phyloP scores from a whole-genome alignment of 2,797 vertebrate species.

The Nyctibius grandis region DNA sequence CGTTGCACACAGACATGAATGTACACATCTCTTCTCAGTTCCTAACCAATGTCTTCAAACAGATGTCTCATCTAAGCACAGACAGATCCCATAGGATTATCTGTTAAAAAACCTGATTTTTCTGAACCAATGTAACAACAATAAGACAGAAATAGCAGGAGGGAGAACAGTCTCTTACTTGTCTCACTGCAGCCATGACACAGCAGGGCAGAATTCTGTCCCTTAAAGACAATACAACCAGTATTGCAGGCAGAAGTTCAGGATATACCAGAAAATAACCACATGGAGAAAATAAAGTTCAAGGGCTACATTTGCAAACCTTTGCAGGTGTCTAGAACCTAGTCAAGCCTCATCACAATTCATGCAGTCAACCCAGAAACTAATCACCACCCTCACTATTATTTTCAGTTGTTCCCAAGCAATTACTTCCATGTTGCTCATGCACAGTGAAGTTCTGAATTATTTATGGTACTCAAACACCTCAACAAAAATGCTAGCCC shows the following conservation, averaged over 20 bases:
- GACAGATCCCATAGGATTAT: neutral
- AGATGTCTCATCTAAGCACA: neutral
- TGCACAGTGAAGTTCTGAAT: neutral
- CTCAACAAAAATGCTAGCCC: neutral
- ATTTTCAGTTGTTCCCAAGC: neutral
- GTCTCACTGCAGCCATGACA: neutral
- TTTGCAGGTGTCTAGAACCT: neutral
- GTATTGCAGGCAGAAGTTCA: neutral
- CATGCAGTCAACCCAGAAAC: neutral
- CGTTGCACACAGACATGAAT: neutral
- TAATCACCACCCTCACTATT: neutral
- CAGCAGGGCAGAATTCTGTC: neutral
- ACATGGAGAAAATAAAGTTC: neutral
- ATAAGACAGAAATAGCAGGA: neutral
- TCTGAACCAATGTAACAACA: neutral
- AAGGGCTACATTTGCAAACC: neutral
- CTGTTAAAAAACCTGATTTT: neutral
- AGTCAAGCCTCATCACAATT: neutral
- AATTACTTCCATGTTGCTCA: too few relatives aligned
- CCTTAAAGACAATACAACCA: neutral
- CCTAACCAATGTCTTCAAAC: neutral
- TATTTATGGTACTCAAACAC: neutral
- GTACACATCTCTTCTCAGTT: neutral
- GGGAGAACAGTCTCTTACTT: neutral
- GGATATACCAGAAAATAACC: neutral